Conservation (phyloP, 1,140 invertebrate species). For the Zaprionus davidi region DNA sequence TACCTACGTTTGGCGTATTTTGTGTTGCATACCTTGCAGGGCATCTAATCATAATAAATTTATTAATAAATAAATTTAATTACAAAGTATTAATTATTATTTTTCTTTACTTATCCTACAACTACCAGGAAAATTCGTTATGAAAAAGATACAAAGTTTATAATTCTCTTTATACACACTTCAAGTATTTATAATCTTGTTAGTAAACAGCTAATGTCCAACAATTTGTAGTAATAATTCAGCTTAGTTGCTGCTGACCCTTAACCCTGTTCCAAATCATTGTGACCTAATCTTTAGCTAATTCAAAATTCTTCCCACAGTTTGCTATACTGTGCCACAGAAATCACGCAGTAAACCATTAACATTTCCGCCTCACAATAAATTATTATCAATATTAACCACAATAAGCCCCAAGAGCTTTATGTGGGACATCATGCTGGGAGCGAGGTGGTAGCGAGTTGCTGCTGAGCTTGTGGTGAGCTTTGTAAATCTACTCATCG, state of each 20-base stretch:
- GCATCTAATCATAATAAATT: no score
- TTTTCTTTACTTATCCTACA: no score
- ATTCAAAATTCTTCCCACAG: not conserved
- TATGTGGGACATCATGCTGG: slow-evolving; percentile 41
- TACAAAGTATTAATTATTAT: no score
- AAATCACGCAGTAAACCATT: slow-evolving; percentile 19
- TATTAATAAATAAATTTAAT: no score
- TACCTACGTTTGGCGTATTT: no score
- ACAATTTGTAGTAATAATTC: not conserved
- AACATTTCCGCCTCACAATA: slow-evolving; percentile 34
- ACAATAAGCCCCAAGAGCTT: slow-evolving; percentile 32
- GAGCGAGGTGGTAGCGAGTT: slow-evolving; percentile 2
- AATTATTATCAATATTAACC: slow-evolving; percentile 40
- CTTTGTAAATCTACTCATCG: slow-evolving; percentile 44
- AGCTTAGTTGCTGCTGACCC: not conserved
- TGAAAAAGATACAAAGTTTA: no score
- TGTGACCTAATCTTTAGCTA: not conserved
- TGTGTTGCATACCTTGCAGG: no score
- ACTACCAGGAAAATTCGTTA: no score
- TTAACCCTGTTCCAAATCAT: not conserved
- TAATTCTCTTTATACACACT: no score
- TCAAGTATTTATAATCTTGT: not conserved
- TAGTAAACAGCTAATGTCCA: not conserved
- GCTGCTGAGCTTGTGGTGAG: slow-evolving; percentile 11
- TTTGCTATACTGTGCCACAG: not conserved